A percentile compares a stretch with the other conserved stretches of the same genome.
phyloP scores from a whole-genome alignment of 2,888 invertebrate genomes.

The Acheta domesticus region DNA sequence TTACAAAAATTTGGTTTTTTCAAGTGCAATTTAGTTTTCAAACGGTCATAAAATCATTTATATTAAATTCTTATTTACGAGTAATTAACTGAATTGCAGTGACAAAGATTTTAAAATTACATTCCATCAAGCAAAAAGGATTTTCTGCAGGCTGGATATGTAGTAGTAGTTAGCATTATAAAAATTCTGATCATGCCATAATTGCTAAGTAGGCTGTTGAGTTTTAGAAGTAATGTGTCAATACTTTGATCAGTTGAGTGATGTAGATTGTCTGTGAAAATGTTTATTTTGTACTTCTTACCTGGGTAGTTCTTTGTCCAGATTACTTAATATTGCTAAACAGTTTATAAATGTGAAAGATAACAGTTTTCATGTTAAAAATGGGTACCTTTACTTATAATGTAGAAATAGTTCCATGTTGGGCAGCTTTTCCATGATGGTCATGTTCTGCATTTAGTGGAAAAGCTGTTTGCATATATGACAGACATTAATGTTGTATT shows the following conservation, averaged over 20 bases:
- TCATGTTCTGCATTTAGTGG: neutral
- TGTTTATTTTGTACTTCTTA: neutral
- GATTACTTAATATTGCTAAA: neutral
- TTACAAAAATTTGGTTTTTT: neutral
- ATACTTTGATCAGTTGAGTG: neutral
- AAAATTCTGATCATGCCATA: neutral
- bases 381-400: neutral
- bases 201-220: neutral
- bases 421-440: neutral
- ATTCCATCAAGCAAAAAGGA: neutral
- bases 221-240: neutral
- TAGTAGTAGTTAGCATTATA: neutral
- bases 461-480: constrained; percentile 18
- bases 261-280: neutral
- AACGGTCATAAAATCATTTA: neutral
- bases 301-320: neutral
- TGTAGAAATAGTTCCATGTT: neutral
- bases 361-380: neutral
- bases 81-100: neutral
- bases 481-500: constrained; percentile 34
- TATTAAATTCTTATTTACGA: neutral
- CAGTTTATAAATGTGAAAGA: neutral
- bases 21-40: neutral
- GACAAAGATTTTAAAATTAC: neutral
- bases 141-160: neutral